Conservation (phyloP, 2,113 vertebrate genomes). For the Saguinus midas region DNA sequence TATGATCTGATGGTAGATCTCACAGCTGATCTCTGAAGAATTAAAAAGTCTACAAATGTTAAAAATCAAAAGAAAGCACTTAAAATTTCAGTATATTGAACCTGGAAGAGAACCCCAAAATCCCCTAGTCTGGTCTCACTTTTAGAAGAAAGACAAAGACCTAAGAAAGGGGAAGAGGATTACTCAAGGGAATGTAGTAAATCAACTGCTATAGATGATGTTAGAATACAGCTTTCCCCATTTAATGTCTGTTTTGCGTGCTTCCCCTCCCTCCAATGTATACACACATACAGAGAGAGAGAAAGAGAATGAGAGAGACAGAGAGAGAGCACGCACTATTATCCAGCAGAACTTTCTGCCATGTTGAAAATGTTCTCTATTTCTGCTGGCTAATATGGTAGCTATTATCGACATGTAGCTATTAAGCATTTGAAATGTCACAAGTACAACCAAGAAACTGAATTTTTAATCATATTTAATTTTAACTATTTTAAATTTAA, state of each 20-base stretch:
- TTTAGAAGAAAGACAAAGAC: neutral
- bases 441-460: neutral
- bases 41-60: neutral
- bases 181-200: neutral
- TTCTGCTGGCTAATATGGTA: neutral
- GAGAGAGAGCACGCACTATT: neutral
- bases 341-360: neutral
- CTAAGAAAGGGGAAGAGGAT: neutral
- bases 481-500: conserved; percentile 28
- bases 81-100: conserved; percentile 6
- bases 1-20: neutral
- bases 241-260: neutral
- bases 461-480: neutral
- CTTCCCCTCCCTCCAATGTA: neutral
- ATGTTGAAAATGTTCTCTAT: neutral
- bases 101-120: neutral
- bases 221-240: neutral
- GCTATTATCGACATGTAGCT: neutral
- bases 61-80: neutral
- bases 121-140: neutral
- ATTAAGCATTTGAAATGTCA: neutral
- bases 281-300: neutral
- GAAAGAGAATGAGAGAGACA: no score
- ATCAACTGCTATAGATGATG: neutral
- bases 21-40: neutral